These are phyloP conservation scores for Thamnophis elegans DNA, from an alignment of 2,797 vertebrate species.

Conservation along the genomic window DNA sequence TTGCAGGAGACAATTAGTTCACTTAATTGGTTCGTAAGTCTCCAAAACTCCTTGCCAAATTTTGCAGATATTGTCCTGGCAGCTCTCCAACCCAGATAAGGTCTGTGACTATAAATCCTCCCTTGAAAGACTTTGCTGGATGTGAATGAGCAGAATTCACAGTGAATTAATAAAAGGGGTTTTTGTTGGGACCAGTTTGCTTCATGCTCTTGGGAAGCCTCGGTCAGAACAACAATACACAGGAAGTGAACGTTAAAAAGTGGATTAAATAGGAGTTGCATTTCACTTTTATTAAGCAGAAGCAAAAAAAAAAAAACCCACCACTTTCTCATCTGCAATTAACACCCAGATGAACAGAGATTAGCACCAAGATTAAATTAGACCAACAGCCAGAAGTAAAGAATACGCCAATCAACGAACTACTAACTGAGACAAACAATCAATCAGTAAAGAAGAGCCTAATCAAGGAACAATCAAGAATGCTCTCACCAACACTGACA, in stretches of 20 bases:
- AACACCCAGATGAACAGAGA: neutral
- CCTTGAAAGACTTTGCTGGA: too few species aligned
- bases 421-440: neutral
- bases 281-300: neutral
- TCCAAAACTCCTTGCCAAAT: too few species aligned
- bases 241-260: neutral
- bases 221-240: too few species aligned
- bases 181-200: too few species aligned
- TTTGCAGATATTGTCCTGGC: too few species aligned
- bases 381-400: neutral
- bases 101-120: too few species aligned
- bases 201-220: too few species aligned
- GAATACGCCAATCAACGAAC: neutral
- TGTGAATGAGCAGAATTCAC: too few species aligned
- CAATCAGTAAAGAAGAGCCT: neutral
- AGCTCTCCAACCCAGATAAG: too few species aligned
- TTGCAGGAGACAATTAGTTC: too few species aligned
- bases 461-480: neutral
- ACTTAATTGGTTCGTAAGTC: too few species aligned
- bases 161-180: too few species aligned
- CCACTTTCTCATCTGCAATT: neutral
- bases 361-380: neutral
- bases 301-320: neutral
- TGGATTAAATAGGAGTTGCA: neutral
- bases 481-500: neutral